phyloP scores from a whole-genome alignment of 2,888 invertebrate species.

The Cabera pusaria region DNA sequence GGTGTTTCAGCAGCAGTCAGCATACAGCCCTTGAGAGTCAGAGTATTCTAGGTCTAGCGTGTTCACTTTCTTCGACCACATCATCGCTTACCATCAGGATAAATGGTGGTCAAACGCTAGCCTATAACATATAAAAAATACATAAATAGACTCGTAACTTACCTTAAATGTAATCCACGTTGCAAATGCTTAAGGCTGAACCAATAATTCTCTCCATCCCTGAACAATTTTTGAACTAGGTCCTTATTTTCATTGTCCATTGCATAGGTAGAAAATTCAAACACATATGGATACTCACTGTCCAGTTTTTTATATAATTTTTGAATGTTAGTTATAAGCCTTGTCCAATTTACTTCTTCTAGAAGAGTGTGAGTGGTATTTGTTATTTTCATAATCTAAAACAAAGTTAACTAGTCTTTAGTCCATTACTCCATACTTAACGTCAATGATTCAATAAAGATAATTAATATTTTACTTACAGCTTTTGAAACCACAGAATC shows the following conservation, averaged over 20 bases:
- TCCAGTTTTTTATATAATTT: slow-evolving; percentile 55
- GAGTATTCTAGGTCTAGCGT: no score
- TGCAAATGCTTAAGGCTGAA: slow-evolving; percentile 50
- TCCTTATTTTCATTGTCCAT: slow-evolving; percentile 46
- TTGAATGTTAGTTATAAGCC: slow-evolving; percentile 58
- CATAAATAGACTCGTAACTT: slow-evolving; percentile 7
- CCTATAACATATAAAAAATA: no score
- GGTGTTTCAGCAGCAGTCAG: no score
- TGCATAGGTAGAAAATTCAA: slow-evolving; percentile 57
- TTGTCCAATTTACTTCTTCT: slow-evolving; percentile 59
- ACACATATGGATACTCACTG: slow-evolving; percentile 62
- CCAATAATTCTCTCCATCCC: slow-evolving; percentile 57
- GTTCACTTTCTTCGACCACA: no score
- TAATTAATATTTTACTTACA: slow-evolving; percentile 46
- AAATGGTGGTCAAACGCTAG: no score
- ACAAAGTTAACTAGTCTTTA: no score
- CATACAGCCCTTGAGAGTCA: no score
- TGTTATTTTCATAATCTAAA: slow-evolving; percentile 34
- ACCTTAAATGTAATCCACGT: slow-evolving; percentile 61
- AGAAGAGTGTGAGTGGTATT: slow-evolving; percentile 40
- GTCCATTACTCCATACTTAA: no score
- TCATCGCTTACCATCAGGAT: no score
- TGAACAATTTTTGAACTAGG: slow-evolving; percentile 35
- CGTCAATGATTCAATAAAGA: no score
- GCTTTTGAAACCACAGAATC: slow-evolving; percentile 61